These are phyloP conservation scores for Heteromurus nitidus DNA, from an alignment of 2,888 invertebrate species.

Conservation along the genomic window DNA sequence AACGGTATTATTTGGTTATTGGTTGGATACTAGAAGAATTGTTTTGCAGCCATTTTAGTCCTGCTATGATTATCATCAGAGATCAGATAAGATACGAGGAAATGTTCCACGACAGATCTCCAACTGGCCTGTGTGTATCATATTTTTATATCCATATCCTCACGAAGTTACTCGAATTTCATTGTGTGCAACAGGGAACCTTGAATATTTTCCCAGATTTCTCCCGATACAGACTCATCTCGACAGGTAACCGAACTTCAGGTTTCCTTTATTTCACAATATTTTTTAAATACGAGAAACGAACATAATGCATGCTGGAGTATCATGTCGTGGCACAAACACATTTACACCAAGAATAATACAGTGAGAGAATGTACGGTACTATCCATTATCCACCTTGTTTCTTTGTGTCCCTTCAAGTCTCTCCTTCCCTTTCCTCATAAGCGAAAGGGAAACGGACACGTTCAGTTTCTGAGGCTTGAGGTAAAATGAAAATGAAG, in stretches of 20 bases:
- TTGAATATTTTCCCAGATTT: slow-evolving; percentile 43
- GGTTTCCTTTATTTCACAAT: too few relatives aligned
- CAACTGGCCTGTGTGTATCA: background rate
- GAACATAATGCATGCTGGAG: background rate
- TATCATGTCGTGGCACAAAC: background rate
- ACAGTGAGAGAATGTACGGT: background rate
- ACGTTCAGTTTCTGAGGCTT: slow-evolving; percentile 7
- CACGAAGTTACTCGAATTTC: slow-evolving; percentile 37
- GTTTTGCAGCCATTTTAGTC: background rate
- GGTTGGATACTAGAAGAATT: too few relatives aligned
- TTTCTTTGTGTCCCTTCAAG: slow-evolving; percentile 20
- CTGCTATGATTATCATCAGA: background rate
- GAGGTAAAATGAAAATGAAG: slow-evolving; percentile 21
- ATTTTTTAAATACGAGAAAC: too few relatives aligned
- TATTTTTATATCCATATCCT: too few relatives aligned
- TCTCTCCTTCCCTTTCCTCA: background rate
- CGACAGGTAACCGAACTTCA: slow-evolving; percentile 50
- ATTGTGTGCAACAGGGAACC: slow-evolving; percentile 7
- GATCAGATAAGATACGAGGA: background rate
- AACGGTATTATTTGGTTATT: too few relatives aligned
- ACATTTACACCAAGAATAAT: background rate
- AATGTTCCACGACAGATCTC: background rate
- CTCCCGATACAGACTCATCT: slow-evolving; percentile 41
- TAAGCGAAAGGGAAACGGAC: slow-evolving; percentile 4
- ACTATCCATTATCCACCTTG: background rate